A percentile compares a stretch with the other conserved stretches of the same genome.
Conservation (phyloP, 2,888 invertebrate species). For the Augochlorella aurata region DNA sequence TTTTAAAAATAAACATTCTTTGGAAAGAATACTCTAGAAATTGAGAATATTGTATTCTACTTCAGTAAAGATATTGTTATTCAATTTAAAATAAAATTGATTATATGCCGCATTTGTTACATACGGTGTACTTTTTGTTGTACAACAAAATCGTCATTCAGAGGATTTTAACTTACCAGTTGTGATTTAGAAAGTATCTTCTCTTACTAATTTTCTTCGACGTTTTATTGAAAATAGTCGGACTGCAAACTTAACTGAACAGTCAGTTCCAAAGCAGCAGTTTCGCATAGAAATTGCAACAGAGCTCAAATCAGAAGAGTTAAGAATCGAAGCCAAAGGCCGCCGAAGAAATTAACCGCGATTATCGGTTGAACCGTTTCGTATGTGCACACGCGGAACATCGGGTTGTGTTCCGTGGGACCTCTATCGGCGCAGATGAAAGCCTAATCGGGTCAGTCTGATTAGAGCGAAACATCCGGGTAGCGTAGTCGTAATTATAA, state of each 20-base stretch:
- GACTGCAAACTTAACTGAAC: background rate
- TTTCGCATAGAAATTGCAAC: background rate
- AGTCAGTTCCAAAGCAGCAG: background rate
- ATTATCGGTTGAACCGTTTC: constrained; percentile 24
- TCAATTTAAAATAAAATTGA: too few relatives aligned
- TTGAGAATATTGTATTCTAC: too few relatives aligned
- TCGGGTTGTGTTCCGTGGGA: background rate
- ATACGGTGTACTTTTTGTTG: too few relatives aligned
- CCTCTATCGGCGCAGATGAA: constrained; percentile 38
- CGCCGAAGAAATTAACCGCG: constrained; percentile 34
- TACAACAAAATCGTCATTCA: too few relatives aligned
- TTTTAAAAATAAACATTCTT: too few relatives aligned
- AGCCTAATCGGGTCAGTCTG: constrained; percentile 41
- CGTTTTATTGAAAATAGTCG: background rate
- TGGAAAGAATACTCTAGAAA: too few relatives aligned
- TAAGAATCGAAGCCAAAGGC: constrained; percentile 26
- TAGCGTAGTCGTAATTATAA: constrained; percentile 32
- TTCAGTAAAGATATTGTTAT: too few relatives aligned
- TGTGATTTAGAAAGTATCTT: background rate
- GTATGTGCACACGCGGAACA: constrained; percentile 17
- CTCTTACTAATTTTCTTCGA: background rate
- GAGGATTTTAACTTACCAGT: too few relatives aligned
- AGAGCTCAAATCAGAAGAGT: background rate
- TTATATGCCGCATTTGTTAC: too few relatives aligned
- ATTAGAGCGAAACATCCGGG: constrained; percentile 45